Base-by-base conservation (phyloP, 2,888 invertebrate species). In the Sialis lutaria region DNA sequence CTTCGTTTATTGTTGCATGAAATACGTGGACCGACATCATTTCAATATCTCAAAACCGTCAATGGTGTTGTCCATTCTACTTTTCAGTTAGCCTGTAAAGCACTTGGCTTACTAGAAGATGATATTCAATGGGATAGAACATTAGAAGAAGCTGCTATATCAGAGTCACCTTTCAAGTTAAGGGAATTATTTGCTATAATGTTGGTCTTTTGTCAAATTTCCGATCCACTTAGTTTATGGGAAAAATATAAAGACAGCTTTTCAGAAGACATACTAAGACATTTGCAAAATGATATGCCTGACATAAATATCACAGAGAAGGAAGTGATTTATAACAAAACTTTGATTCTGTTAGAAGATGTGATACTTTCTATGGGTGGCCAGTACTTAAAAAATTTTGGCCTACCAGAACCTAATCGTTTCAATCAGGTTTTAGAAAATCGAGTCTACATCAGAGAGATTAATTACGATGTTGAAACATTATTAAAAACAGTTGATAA, bases 41-140 rank as follows among this genome's bases (percentile, higher is more conserved):
- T 60, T 55, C 45, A 41, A 44, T 50, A 53, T 47, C 50, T 62
- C 33, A 57, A 54, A 54, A 63, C 52, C 10, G 54, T 60, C 8
- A 51, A 60, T 45, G 56, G 57, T 22, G 48, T 49, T 33, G 39
- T 53, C 22, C 49, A 51, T 49, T 43, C 42, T 7, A 58, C 57
- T 33, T 63, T 53, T 45, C 49, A 52, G 42, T 42, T 50, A 42
- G 58, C 58, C 47, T 58, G 59, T 50, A 46, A 49, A 33, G 50
- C 49, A 37, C 46, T 56, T 5, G 55, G 56, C 22, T 50, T 64
- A 31, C 53, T 63, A 5, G 57, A 63, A 53, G 57, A 62, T 50
- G 61, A 63, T 49, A 32, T 44, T 31, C 56, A 63, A 46, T 63
- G 56, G 61, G 48, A 52, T 50, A 6, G 33, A 12, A 45, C 55